Evolutionary conservation across 2,888 invertebrate species (phyloP).

Genomic region (Dynastes hyllus): DNA sequence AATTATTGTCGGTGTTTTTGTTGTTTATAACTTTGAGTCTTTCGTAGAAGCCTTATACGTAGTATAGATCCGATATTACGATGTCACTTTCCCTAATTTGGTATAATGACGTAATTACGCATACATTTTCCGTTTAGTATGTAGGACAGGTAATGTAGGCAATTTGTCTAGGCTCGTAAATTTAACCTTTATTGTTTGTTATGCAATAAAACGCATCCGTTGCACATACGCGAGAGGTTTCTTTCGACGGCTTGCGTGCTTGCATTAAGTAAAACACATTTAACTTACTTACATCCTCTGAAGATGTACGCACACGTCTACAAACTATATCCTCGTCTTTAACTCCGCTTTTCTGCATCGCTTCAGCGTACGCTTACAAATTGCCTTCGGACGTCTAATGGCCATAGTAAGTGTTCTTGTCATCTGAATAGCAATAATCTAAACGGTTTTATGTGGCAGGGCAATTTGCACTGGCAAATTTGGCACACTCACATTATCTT

Average conservation of each 20-base stretch:
- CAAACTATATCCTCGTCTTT: constrained; percentile 6
- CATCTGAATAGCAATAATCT: constrained; percentile 32
- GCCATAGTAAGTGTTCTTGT: constrained; percentile 11
- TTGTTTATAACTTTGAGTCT: too few relatives aligned
- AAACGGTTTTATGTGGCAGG: constrained; percentile 26
- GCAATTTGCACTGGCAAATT: constrained; percentile 39
- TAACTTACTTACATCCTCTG: constrained; percentile 1
- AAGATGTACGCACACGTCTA: constrained; percentile 12
- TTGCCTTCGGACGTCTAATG: constrained; percentile 34
- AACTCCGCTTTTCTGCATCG: constrained; percentile 9
- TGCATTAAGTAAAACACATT: constrained; percentile 24
- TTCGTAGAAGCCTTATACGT: too few relatives aligned
- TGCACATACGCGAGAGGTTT: constrained; percentile 14
- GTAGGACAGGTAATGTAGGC: constrained; percentile 19
- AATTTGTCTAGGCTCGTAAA: constrained; percentile 25
- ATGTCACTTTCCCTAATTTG: background rate
- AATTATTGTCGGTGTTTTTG: too few relatives aligned
- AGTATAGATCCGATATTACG: too few relatives aligned
- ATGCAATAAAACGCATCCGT: constrained; percentile 34
- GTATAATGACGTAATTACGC: background rate
- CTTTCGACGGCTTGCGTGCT: background rate
- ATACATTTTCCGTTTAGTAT: constrained; percentile 3
- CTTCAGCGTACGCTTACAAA: constrained; percentile 5
- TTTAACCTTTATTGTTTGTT: constrained; percentile 36
- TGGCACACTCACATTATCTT: constrained; percentile 41